Evolutionary conservation across 1,140 invertebrate genomes (phyloP), one percentile per base, ranked within the genome.

Genomic region (Euwallacea fornicatus): DNA sequence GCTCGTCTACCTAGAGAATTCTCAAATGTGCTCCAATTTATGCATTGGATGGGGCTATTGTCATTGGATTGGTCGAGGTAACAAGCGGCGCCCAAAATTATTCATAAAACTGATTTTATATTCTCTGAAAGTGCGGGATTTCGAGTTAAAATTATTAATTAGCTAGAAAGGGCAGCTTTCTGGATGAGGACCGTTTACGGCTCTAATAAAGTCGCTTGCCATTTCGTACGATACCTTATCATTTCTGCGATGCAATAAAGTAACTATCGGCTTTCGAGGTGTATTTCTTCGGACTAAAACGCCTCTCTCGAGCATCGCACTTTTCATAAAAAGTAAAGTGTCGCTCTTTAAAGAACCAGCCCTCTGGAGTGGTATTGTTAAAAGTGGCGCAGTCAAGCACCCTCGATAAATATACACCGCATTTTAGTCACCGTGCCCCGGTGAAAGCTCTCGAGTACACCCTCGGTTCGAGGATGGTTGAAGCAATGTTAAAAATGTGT

Each of bases 321-420:
- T 56, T 56, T 56, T 15, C 54, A 56, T 8, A 56, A 62, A 62
- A 65, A 65, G 61, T 15, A 42, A 63, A 63, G 63, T 53, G 63
- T 65, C 47, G 43, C 41, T 41, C 46, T 65, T 44, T 65, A 65
- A 65, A 53, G 50, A 54, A 54, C 47, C 11, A 33, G 42, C 11
- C 9, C 21, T 16, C 15, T 41, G 46, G 21, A 65, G 63, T 15
- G 63, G 46, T 65, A 44, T 65, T 65, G 46, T 65, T 54, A 54
- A 53, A 54, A 65, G 63, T 65, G 63, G 63, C 63, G 50, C 63
- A 42, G 63, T 42, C 63, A 54, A 65, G 63, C 41, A 42, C 33
- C 63, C 63, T 65, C 63, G 63, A 65, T 65, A 63, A 46, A 63
- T 63, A 65, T 65, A 65, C 47, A 65, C 63, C 41, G 63, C 63